Evolutionary conservation across 2,888 invertebrate genomes (phyloP), one percentile per base, ranked within the genome.

Genomic region (Portevinia maculata): DNA sequence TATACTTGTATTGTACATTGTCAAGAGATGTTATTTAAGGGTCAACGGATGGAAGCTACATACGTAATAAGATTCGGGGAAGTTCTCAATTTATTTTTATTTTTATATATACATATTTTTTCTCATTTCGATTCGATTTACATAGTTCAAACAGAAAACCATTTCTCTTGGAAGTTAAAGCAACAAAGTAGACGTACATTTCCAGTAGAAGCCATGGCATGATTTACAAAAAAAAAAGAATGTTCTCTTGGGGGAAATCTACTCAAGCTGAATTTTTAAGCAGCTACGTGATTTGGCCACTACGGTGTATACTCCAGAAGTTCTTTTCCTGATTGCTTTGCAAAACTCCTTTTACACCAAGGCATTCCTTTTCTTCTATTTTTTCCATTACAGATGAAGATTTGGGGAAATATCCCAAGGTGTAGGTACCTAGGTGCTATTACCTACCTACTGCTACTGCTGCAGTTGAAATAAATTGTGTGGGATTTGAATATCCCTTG

Each of bases 241-340:
- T 28, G 19, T 65, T 83, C 83, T 67, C 78, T 67, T 71, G 78
- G 62, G 71, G 39, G 60, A 73, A 67, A 73, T 62, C 79, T 78
- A 83, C 83, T 78, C 83, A 78, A 78, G 55, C 67, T 78, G 83
- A 83, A 83, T 83, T 73, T 78, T 67, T 83, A 83, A 83, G 76
- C 71, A 83, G 83, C 48, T 73, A 83, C 78, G 83, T 83, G 83
- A 78, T 83, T 83, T 83, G 83, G 78, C 83, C 78, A 78, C 64
- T 75, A 64, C 53, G 69, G 60, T 48, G 59, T 74, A 52, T 46
- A 60, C 55, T 59, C 60, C 21, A 28, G 55, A 79, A 71, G 57
- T 79, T 70, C 39, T 30, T 57, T 48, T 39, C 55, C 65, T 81
- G 81, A 76, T 78, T 83, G 78, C 78, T 78, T 83, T 69, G 78